Base-by-base conservation (phyloP, 2,797 vertebrate genomes). In the Syngnathus acus region DNA sequence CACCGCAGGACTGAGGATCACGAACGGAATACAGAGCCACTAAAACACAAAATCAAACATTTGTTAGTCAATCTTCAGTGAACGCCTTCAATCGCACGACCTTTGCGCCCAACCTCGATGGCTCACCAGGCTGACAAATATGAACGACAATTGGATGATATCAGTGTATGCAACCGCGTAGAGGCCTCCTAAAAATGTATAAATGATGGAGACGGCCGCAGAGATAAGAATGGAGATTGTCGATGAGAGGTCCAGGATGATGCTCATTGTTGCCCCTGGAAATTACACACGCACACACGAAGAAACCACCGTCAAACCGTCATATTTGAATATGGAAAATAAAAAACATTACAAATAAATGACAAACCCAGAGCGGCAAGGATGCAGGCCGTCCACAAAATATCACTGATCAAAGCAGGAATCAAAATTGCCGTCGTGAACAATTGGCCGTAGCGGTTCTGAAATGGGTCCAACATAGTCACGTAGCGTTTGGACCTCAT, bases 131-230 rank as follows among this genome's bases (percentile, higher is more conserved):
- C 90, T 90, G 76, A 91, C 2, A 10, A 82, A 83, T 13, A 91
- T 82, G 75, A 93, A 89, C 72, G 79, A 21, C 51, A 93, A 76
- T 77, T 93, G 92, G 70, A 90, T 86, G 39, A 93, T 81, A 69
- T 93, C 89, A 0, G 92, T 92, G 64, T 93, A 93, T 4, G 89
- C 90, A 51, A 93, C 91, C 1, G 91, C 91, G 83, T 91, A 93
- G 61, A 94, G 82, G 0, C 92, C 91, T 51, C 92, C 92, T 61
- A 91, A 69, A 10, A 92, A 79, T 2, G 91, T 93, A 70, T 93
- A 94, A 68, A 78, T 16, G 55, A 89, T 84, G 9, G 91, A 82
- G 39, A 85, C 87, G 9, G 75, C 85, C 8, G 93, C 89, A 0
- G 92, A 92, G 70, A 91, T 17, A 5, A 84, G 16, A 72, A 93